Percentiles rank a stretch among this genome's conserved stretches.
Evolutionary conservation across 2,797 vertebrate genomes (phyloP).

Genomic region (Propithecus deckenii): DNA sequence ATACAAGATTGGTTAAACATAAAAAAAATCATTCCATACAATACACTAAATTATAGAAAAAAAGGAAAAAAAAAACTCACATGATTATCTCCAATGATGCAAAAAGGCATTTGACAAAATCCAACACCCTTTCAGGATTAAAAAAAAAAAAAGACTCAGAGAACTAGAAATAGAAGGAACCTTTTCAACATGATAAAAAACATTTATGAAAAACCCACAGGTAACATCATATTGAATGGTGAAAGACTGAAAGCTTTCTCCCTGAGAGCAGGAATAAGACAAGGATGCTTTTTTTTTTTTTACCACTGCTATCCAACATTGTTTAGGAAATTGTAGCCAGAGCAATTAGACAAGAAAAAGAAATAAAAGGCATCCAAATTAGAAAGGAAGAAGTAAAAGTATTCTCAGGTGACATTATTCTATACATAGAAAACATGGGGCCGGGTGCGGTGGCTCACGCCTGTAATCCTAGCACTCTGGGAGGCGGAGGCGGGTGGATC

Average conservation of each 20-base stretch:
- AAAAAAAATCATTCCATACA: neutral
- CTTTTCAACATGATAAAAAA: neutral
- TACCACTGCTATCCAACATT: neutral
- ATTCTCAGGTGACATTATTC: neutral
- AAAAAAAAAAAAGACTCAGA: neutral
- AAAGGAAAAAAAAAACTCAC: neutral
- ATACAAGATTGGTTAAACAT: neutral
- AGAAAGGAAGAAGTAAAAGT: constrained; percentile 19
- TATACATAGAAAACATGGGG: neutral
- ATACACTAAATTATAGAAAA: neutral
- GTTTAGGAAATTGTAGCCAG: neutral
- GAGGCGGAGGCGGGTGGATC: no score
- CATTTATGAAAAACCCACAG: neutral
- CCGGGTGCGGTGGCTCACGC: no score
- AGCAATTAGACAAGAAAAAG: neutral
- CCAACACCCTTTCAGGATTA: neutral
- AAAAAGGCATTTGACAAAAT: neutral
- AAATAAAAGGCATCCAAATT: neutral
- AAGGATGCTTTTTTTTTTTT: neutral
- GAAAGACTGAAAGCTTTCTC: neutral
- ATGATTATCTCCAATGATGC: neutral
- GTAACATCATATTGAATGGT: neutral
- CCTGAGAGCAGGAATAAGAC: neutral
- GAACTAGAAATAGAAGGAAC: neutral
- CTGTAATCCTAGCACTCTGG: no score